phyloP scores from a whole-genome alignment of 2,797 vertebrate genomes.

The Sebastes jordani region DNA sequence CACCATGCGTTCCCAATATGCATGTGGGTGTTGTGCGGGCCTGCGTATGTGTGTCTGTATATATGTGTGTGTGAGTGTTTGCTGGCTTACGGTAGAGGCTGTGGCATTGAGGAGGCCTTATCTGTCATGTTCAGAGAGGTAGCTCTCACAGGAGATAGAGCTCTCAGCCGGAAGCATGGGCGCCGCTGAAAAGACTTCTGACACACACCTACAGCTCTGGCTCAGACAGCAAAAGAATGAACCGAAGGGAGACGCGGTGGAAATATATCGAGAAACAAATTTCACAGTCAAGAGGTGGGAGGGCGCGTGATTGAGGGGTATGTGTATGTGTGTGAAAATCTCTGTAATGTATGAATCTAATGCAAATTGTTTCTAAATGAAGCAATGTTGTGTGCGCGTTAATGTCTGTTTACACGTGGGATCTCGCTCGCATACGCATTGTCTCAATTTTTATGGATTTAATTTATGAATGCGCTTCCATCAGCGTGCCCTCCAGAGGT shows the following conservation, averaged over 20 bases:
- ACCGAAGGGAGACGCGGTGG: constrained; percentile 33
- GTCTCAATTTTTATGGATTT: constrained; percentile 13
- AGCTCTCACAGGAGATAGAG: constrained; percentile 69
- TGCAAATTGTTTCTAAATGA: constrained; percentile 13
- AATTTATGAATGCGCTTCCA: neutral
- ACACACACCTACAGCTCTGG: constrained; percentile 70
- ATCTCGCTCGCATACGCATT: constrained; percentile 3
- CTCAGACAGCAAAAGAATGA: constrained; percentile 44
- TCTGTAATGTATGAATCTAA: constrained; percentile 15
- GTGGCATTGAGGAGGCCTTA: constrained; percentile 72
- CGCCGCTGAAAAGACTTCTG: constrained; percentile 66
- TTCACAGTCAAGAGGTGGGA: constrained; percentile 29
- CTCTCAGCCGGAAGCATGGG: constrained; percentile 62
- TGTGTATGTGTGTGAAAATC: neutral
- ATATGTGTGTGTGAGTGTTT: neutral
- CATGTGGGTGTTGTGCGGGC: constrained; percentile 39
- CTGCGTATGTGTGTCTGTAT: neutral
- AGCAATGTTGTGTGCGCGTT: neutral
- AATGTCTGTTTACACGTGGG: neutral
- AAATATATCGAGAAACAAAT: constrained; percentile 60
- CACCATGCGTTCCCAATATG: constrained; percentile 27
- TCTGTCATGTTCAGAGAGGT: constrained; percentile 75
- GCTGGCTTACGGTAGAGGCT: constrained; percentile 45
- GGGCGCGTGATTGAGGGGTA: constrained; percentile 11
- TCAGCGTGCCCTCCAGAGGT: constrained; percentile 5